Evolutionary conservation across 2,113 vertebrate species (phyloP).

Genomic region (Junco hyemalis): DNA sequence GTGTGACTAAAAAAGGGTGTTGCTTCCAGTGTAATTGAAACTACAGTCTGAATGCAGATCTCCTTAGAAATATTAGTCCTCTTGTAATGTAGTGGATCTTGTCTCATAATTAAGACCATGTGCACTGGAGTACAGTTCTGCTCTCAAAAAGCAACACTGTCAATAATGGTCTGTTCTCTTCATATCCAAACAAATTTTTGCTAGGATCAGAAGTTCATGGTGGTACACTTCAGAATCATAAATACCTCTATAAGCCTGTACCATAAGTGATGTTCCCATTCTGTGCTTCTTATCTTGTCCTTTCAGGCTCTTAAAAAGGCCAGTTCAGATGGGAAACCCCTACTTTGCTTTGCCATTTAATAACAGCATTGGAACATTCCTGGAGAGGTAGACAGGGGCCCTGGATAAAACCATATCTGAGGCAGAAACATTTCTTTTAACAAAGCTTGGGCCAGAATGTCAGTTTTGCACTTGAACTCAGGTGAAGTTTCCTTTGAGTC

Average conservation of each 20-base stretch:
- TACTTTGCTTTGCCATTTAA: background rate
- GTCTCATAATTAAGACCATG: background rate
- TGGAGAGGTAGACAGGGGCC: background rate
- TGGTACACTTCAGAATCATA: background rate
- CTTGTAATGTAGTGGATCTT: background rate
- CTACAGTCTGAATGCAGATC: background rate
- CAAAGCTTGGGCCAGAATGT: background rate
- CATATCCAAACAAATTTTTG: background rate
- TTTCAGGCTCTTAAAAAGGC: background rate
- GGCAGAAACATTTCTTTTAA: background rate
- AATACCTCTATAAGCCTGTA: background rate
- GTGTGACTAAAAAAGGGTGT: background rate
- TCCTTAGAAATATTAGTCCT: background rate
- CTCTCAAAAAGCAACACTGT: background rate
- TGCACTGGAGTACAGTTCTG: background rate
- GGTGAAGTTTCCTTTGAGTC: background rate
- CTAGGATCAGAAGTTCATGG: background rate
- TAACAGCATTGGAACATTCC: background rate
- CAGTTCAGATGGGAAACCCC: background rate
- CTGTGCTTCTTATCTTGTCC: background rate
- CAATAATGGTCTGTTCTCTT: background rate
- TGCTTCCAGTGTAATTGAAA: background rate
- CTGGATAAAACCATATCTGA: background rate
- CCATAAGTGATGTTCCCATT: background rate
- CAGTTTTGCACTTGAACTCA: background rate